These are phyloP conservation scores for Chrysodeixis includens DNA, from an alignment of 2,888 invertebrate species.

Conservation along the genomic window DNA sequence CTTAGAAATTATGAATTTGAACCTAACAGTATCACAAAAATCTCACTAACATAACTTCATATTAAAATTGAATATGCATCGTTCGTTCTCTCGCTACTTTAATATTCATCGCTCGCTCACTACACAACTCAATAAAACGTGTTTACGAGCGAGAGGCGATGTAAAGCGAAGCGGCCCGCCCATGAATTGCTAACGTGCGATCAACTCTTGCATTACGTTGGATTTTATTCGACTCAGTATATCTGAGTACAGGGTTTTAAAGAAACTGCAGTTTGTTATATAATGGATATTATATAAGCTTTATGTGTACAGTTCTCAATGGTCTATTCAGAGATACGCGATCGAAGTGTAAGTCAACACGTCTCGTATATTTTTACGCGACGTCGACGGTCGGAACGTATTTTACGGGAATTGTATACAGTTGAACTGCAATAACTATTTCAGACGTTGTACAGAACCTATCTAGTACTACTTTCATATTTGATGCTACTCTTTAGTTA, in stretches of 20 bases:
- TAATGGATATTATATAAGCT: conserved; percentile 35
- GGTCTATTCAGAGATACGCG: not conserved
- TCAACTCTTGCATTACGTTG: conserved; percentile 56
- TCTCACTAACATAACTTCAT: conserved; percentile 49
- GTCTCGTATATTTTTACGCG: not conserved
- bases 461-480: too few species aligned
- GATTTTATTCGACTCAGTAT: conserved; percentile 56
- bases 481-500: too few species aligned
- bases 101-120: conserved; percentile 81
- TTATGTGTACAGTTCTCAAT: conserved; percentile 13
- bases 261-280: conserved; percentile 37
- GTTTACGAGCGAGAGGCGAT: conserved; percentile 79
- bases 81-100: conserved; percentile 67
- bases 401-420: not conserved
- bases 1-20: conserved; percentile 32
- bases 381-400: not conserved
- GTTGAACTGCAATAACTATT: not conserved
- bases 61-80: conserved; percentile 78
- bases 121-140: conserved; percentile 79
- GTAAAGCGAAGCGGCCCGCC: conserved; percentile 68
- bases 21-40: conserved; percentile 33
- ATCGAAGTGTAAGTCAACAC: not conserved
- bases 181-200: conserved; percentile 74
- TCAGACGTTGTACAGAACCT: not conserved
- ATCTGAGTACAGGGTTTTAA: conserved; percentile 45